A percentile compares a stretch with the other conserved stretches of the same genome.
These are phyloP conservation scores for Sthenelais limicola DNA, from an alignment of 2,888 invertebrate species.

Conservation along the genomic window DNA sequence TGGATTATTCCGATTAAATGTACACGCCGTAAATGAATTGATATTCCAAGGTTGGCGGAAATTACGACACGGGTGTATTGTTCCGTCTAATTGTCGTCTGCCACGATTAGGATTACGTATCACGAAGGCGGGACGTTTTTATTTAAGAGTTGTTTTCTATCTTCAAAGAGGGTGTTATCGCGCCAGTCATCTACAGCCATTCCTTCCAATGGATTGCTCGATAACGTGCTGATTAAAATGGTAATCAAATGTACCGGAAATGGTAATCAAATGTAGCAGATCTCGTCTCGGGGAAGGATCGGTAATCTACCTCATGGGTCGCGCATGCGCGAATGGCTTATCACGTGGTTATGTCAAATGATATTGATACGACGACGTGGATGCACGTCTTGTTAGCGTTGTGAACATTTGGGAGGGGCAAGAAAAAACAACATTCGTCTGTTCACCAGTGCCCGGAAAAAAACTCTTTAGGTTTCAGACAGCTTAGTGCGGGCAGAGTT, in stretches of 20 bases:
- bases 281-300: too few species aligned
- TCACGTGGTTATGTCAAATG: too few species aligned
- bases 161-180: constrained; percentile 31
- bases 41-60: constrained; percentile 34
- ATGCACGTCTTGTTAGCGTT: too few species aligned
- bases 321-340: too few species aligned
- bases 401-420: too few species aligned
- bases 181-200: constrained; percentile 28
- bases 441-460: too few species aligned
- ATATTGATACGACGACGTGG: too few species aligned
- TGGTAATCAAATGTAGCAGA: too few species aligned
- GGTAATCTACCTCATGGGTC: too few species aligned
- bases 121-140: constrained; percentile 35
- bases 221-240: constrained; percentile 35
- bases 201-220: constrained; percentile 14
- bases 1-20: constrained; percentile 39
- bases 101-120: constrained; percentile 35
- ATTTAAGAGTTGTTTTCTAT: constrained; percentile 35
- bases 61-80: constrained; percentile 10
- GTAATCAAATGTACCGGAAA: constrained; percentile 39
- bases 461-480: too few species aligned
- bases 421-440: too few species aligned
- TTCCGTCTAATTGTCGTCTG: constrained; percentile 11
- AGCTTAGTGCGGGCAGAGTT: too few species aligned
- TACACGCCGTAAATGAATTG: constrained; percentile 32